These are phyloP conservation scores for Eledone cirrhosa DNA, from an alignment of 2,888 invertebrate genomes.

Conservation along the genomic window DNA sequence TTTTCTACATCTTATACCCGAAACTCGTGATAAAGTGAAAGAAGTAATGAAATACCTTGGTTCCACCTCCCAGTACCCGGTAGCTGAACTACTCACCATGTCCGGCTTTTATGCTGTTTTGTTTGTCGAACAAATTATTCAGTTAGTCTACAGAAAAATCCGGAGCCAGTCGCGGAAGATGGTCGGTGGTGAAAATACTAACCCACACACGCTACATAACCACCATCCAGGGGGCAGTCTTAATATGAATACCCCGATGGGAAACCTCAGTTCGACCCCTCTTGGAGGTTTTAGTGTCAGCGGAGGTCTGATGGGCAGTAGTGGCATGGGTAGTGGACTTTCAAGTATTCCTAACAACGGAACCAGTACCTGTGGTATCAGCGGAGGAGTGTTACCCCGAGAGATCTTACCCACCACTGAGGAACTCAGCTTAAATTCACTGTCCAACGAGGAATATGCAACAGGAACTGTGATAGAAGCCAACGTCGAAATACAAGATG, in stretches of 20 bases:
- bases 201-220: constrained; percentile 3
- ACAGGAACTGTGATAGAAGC: constrained; percentile 31
- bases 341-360: neutral
- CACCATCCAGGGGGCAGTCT: constrained; percentile 24
- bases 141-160: constrained; percentile 50
- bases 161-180: constrained; percentile 20
- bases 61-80: constrained; percentile 53
- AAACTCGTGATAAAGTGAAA: constrained; percentile 53
- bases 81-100: constrained; percentile 57
- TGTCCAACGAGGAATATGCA: constrained; percentile 34
- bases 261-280: constrained; percentile 9
- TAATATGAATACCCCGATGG: constrained; percentile 13
- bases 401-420: constrained; percentile 34
- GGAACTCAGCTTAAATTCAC: constrained; percentile 37
- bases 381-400: neutral
- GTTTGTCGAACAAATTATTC: constrained; percentile 55
- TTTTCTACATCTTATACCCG: constrained; percentile 56
- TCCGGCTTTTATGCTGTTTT: constrained; percentile 58
- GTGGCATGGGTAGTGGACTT: neutral
- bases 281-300: neutral
- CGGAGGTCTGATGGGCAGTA: neutral
- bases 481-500: constrained; percentile 31
- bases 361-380: neutral
- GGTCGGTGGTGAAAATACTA: constrained; percentile 8
- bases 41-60: constrained; percentile 51